A percentile compares a stretch with the other conserved stretches of the same genome.
Evolutionary conservation across 2,113 vertebrate species (phyloP).

Genomic region (Rattus rattus): DNA sequence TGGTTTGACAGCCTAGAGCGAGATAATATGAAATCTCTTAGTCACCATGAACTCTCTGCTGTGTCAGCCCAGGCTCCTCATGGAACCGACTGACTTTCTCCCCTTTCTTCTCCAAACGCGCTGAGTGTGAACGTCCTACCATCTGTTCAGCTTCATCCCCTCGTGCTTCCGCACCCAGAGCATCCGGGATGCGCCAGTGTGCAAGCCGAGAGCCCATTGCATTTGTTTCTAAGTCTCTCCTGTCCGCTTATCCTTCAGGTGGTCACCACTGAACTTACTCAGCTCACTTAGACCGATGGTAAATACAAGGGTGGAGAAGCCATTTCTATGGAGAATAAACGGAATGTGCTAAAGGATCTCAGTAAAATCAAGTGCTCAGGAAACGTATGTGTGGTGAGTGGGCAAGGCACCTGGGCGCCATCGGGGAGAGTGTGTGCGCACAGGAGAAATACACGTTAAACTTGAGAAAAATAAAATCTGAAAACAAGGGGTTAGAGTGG

Average conservation of each 20-base stretch:
- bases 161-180: not conserved
- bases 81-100: not conserved
- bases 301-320: not conserved
- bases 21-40: slow-evolving; percentile 4
- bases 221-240: not conserved
- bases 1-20: not conserved
- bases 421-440: not conserved
- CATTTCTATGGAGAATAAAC: slow-evolving; percentile 34
- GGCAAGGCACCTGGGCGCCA: not conserved
- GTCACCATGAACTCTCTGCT: not conserved
- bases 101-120: not conserved
- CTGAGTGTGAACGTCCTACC: fast-evolving
- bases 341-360: not conserved
- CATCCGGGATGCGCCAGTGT: not conserved
- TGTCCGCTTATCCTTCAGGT: not conserved
- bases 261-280: not conserved
- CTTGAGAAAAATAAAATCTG: slow-evolving; percentile 23
- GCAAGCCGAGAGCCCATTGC: not conserved
- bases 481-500: not conserved
- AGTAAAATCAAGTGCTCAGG: slow-evolving; percentile 13
- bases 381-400: not conserved
- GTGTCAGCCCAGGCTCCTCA: not conserved
- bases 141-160: fast-evolving
- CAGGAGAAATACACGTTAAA: not conserved
- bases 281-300: not conserved